Evolutionary conservation across 2,888 invertebrate genomes (phyloP).

Genomic region (Synanthedon vespiformis): DNA sequence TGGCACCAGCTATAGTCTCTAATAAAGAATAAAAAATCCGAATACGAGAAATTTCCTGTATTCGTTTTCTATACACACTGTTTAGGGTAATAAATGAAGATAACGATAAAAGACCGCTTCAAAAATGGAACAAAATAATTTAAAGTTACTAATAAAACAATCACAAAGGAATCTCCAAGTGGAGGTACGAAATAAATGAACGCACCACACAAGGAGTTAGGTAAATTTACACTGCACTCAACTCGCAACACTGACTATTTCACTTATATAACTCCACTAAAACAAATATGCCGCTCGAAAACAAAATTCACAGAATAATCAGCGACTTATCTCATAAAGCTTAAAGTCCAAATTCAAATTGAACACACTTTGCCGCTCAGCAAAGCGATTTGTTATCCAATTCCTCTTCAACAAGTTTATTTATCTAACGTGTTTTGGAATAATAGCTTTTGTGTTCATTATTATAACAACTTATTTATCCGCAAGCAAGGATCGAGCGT

Average conservation of each 20-base stretch:
- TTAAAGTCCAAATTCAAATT: slow-evolving; percentile 13
- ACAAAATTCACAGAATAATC: slow-evolving; percentile 7
- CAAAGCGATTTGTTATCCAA: slow-evolving; percentile 22
- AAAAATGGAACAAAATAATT: neutral
- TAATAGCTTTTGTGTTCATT: slow-evolving; percentile 38
- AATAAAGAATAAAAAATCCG: too few relatives aligned
- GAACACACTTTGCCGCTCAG: slow-evolving; percentile 5
- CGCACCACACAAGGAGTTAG: slow-evolving; percentile 48
- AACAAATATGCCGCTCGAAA: slow-evolving; percentile 5
- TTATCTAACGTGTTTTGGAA: slow-evolving; percentile 29
- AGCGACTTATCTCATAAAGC: slow-evolving; percentile 7
- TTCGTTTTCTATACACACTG: too few relatives aligned
- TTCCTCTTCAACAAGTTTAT: slow-evolving; percentile 33
- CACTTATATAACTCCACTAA: slow-evolving; percentile 34
- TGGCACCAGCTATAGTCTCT: too few relatives aligned
- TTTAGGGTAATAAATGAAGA: too few relatives aligned
- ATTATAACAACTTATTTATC: slow-evolving; percentile 25
- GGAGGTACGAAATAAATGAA: slow-evolving; percentile 43
- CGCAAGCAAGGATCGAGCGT: slow-evolving; percentile 20
- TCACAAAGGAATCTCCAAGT: slow-evolving; percentile 36
- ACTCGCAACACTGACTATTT: slow-evolving; percentile 56
- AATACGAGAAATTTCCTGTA: too few relatives aligned
- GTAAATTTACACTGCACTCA: slow-evolving; percentile 65
- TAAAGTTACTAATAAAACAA: slow-evolving; percentile 32
- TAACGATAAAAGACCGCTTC: too few relatives aligned